These are phyloP conservation scores for Helicoverpa assulta DNA, from an alignment of 2,888 invertebrate species.

Conservation along the genomic window DNA sequence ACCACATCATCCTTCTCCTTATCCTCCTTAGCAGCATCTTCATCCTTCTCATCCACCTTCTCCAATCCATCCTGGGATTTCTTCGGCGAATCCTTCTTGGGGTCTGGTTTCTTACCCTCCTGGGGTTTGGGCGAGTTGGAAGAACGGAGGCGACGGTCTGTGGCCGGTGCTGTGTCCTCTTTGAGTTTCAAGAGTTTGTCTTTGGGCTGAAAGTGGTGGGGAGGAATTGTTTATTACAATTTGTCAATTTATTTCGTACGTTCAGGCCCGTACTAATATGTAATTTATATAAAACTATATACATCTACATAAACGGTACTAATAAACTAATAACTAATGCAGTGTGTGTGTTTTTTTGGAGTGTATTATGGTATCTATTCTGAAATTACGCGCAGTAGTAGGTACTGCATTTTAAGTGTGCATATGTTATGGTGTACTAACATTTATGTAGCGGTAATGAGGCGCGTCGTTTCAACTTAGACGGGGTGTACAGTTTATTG, in stretches of 20 bases:
- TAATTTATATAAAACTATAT: no score
- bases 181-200: slow-evolving; percentile 82
- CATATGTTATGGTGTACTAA: no score
- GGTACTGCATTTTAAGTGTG: no score
- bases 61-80: slow-evolving; percentile 53
- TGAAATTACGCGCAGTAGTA: no score
- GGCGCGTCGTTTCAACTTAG: no score
- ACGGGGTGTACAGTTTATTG: no score
- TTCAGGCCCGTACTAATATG: neutral
- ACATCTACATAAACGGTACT: no score
- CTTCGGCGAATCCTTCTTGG: slow-evolving; percentile 51
- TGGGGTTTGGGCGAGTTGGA: slow-evolving; percentile 80
- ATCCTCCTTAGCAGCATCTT: slow-evolving; percentile 42
- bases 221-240: neutral
- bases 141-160: slow-evolving; percentile 81
- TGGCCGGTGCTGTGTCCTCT: slow-evolving; percentile 70
- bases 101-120: slow-evolving; percentile 49
- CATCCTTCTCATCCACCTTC: slow-evolving; percentile 45
- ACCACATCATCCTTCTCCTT: slow-evolving; percentile 68
- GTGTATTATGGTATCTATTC: no score
- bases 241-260: neutral
- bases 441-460: no score
- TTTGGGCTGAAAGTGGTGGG: slow-evolving; percentile 76
- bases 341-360: no score
- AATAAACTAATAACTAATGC: no score